Percentiles rank a stretch among this genome's conserved stretches.
Evolutionary conservation across 2,113 vertebrate species (phyloP).

Genomic region (Stigmatopora argus): DNA sequence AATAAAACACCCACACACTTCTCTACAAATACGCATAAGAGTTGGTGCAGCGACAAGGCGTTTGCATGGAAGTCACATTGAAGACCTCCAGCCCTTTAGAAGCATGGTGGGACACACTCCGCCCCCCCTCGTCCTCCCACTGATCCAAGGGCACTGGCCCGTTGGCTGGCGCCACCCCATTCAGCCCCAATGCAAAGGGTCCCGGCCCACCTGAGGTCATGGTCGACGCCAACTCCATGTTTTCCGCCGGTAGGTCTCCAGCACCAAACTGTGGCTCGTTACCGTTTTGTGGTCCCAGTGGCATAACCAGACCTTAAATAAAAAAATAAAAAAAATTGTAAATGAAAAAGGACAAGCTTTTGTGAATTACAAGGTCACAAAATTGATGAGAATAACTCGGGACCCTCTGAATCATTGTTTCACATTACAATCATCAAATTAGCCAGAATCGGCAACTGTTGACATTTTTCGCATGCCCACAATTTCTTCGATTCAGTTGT

Average conservation of each 20-base stretch:
- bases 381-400: background rate
- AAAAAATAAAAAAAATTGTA: background rate
- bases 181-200: constrained; percentile 83
- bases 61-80: constrained; percentile 94
- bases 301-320: constrained; percentile 48
- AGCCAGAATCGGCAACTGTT: too few species aligned
- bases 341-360: background rate
- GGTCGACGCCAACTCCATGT: constrained; percentile 76
- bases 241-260: constrained; percentile 77
- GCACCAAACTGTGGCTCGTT: constrained; percentile 67
- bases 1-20: constrained; percentile 14
- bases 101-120: constrained; percentile 56
- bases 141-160: constrained; percentile 73
- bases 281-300: constrained; percentile 41
- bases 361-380: background rate
- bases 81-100: constrained; percentile 91
- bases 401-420: background rate
- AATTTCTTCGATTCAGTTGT: too few species aligned
- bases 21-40: constrained; percentile 91
- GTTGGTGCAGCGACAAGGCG: constrained; percentile 92
- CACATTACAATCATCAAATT: too few species aligned
- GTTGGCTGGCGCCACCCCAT: constrained; percentile 66
- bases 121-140: constrained; percentile 68
- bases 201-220: constrained; percentile 90
- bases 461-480: too few species aligned